Base-by-base conservation (phyloP, 2,797 vertebrate species). In the Hoplostethus atlanticus region DNA sequence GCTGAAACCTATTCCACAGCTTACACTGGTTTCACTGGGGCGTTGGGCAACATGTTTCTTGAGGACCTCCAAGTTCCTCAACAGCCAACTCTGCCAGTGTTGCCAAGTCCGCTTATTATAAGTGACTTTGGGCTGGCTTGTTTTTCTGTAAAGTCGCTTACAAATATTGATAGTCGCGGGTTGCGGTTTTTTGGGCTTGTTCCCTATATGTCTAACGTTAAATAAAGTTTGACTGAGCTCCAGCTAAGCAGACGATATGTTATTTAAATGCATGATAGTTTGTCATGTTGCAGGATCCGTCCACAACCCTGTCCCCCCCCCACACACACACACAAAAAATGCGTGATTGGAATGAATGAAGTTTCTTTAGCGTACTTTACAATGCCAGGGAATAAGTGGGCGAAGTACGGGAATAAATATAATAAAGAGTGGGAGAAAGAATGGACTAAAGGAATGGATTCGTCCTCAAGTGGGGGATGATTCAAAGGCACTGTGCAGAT, bases 381-480 rank as follows among this genome's bases (percentile, higher is more conserved):
- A 47, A 47, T 46, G 16, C 47, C 47, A 5, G 4, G 15, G 8
- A 48, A 5, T 5, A 48, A 48, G n/a, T 48, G 47, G 47, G 15
- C 47, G 1, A 48, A 17, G 5, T 48, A 48, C 4, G 47, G 56
- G 1, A 16, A 58, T 42, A 59, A 42, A n/a, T 59, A 59, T 3
- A 42, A 59, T n/a, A 59, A 38, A 40, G 15, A 59, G 8, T 42
- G 36, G 36, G 55, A 42, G 17, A 58, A 59, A 59, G 7, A 40
- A 21, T 36, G 34, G 17, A 47, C 21, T 61, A 30, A 47, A 61
- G 48, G 46, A 48, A 28, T 63, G 60, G 46, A 48, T 63, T 11
- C 13, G 46, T 34, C 60, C 54, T 8, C 2, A 21, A 21, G 30
- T 56, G 10, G 28, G 54, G 4, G 34, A 58, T 15, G 34, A 58